These are phyloP conservation scores for Bubo blakistoni DNA, from an alignment of 2,113 vertebrate species.

Conservation along the genomic window DNA sequence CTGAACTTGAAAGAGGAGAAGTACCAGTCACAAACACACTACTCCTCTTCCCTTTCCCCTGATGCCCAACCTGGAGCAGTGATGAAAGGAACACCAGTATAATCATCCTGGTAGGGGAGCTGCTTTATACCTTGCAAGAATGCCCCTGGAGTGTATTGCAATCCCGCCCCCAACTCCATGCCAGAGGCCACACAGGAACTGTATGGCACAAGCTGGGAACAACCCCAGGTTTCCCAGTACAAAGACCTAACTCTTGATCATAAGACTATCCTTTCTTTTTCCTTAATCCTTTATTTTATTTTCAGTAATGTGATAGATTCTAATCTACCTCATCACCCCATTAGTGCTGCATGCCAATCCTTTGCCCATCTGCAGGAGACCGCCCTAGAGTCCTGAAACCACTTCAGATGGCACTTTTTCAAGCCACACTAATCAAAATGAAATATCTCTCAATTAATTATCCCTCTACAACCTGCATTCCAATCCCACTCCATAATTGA, in stretches of 20 bases:
- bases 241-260: neutral
- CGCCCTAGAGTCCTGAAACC: neutral
- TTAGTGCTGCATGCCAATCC: neutral
- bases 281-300: neutral
- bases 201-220: neutral
- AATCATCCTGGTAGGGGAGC: neutral
- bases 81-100: neutral
- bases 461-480: conserved; percentile 54
- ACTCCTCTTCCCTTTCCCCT: neutral
- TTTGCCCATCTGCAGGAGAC: conserved; percentile 1
- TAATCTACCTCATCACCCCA: neutral
- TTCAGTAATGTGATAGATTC: neutral
- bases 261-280: neutral
- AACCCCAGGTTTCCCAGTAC: neutral
- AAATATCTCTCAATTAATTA: conserved; percentile 67
- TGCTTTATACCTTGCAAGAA: neutral
- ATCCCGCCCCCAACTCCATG: neutral
- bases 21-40: neutral
- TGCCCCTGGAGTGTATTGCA: no score
- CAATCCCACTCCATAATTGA: conserved; percentile 52
- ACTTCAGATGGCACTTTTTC: conserved; percentile 64
- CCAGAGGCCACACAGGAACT: neutral
- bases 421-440: conserved; percentile 52
- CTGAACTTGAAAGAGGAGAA: neutral
- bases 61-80: neutral